These are phyloP conservation scores for human (Homo sapiens) DNA, from an alignment of 2,113 vertebrate genomes.

Conservation along the genomic window GRCh38 chr6:89550001-89550500, in stretches of 20 bases:
- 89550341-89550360: neutral
- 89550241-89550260: neutral
- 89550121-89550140: neutral
- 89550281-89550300: neutral
- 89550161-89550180: neutral
- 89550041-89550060: no score
- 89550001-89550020: no score
- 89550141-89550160: neutral
- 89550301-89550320: neutral
- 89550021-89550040: no score
- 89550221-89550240: neutral
- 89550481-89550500: neutral
- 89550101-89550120: no score
- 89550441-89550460: neutral
- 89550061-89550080: no score
- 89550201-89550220: neutral
- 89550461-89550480: neutral
- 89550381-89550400: neutral
- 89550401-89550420: neutral
- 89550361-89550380: neutral
- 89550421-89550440: neutral
- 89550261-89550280: neutral
- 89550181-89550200: neutral
- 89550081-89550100: no score
- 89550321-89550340: neutral